phyloP scores from a whole-genome alignment of 2,113 vertebrate genomes.

The Crotalus horridus region DNA sequence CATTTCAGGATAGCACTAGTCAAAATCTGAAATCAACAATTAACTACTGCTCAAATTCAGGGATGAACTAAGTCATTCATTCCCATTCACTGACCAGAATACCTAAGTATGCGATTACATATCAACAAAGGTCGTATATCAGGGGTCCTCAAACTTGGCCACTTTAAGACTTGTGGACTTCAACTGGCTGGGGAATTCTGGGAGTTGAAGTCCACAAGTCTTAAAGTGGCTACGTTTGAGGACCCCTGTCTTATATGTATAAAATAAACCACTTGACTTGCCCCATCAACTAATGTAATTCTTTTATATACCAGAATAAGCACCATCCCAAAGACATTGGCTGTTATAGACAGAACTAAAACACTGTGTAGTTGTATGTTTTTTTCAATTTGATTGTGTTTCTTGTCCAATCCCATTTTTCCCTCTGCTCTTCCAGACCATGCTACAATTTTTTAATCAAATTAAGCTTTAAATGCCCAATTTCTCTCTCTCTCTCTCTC shows the following conservation, averaged over 20 bases:
- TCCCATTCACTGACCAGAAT: background rate
- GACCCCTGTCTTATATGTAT: background rate
- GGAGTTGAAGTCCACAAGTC: too few species aligned
- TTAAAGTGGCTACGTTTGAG: too few species aligned
- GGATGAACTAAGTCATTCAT: background rate
- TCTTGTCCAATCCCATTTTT: background rate
- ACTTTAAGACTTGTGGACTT: too few species aligned
- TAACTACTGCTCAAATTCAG: background rate
- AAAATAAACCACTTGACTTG: background rate
- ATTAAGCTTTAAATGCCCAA: too few species aligned
- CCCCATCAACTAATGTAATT: background rate
- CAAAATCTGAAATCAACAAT: background rate
- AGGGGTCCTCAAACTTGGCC: too few species aligned
- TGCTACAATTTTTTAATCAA: background rate
- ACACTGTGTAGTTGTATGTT: background rate
- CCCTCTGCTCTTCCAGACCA: background rate
- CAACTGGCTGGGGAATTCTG: too few species aligned
- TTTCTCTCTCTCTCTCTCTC: too few species aligned
- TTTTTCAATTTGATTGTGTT: background rate
- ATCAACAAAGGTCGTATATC: background rate
- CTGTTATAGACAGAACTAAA: background rate
- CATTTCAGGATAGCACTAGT: background rate
- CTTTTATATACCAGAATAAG: background rate
- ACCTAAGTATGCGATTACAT: background rate
- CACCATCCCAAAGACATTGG: background rate